These are phyloP conservation scores for Scelioninae gen. 2 DNA, from an alignment of 2,888 invertebrate species.

Conservation along the genomic window DNA sequence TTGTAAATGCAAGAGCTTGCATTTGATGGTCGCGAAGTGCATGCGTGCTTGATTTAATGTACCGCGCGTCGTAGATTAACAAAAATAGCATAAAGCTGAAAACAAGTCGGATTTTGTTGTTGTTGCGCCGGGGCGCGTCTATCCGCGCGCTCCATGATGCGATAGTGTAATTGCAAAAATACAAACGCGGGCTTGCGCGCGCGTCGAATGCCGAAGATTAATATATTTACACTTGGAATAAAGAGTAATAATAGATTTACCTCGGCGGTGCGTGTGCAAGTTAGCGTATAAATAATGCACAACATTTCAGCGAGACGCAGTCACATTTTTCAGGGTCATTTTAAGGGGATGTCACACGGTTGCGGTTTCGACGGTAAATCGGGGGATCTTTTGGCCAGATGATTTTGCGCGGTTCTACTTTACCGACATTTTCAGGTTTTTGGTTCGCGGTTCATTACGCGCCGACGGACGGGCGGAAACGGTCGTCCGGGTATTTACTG, in stretches of 20 bases:
- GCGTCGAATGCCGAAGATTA: conserved; percentile 57
- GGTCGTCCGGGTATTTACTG: no score
- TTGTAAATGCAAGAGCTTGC: conserved; percentile 32
- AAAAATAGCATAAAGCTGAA: conserved; percentile 51
- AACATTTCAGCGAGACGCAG: conserved; percentile 59
- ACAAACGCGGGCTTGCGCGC: conserved; percentile 5
- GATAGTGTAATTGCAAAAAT: conserved; percentile 47
- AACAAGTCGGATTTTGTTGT: conserved; percentile 45
- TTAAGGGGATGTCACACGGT: conserved; percentile 20
- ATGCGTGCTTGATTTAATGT: conserved; percentile 31
- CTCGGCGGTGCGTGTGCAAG: conserved; percentile 55
- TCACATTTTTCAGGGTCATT: conserved; percentile 59
- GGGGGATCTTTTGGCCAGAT: no score
- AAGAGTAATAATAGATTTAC: conserved; percentile 69
- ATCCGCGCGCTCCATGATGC: conserved; percentile 32
- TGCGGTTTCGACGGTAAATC: no score
- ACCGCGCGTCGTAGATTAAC: conserved; percentile 37
- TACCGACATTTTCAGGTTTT: no score
- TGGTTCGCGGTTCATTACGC: no score
- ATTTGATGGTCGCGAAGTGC: conserved; percentile 34
- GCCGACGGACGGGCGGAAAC: no score
- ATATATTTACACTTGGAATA: conserved; percentile 67
- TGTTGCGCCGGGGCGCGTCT: conserved; percentile 24
- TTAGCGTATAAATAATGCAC: conserved; percentile 57
- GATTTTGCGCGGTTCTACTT: no score